Percentiles rank a stretch among this genome's conserved stretches.
Evolutionary conservation across 2,888 invertebrate species (phyloP).

Genomic region (Nephrotoma guestfalica): DNA sequence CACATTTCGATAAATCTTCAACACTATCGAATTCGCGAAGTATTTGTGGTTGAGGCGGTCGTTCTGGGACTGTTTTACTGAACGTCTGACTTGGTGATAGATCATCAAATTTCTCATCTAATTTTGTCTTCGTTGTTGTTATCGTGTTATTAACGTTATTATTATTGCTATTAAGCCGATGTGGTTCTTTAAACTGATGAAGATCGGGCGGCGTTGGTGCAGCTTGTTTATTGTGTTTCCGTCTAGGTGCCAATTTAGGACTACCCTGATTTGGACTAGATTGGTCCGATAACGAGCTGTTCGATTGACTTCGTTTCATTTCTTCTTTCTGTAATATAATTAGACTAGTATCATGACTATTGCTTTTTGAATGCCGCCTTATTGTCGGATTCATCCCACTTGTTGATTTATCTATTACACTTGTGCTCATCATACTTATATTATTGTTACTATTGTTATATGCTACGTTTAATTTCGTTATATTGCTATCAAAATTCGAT

Average conservation of each 20-base stretch:
- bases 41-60: constrained; percentile 2
- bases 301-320: constrained; percentile 42
- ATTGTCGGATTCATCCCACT: constrained; percentile 13
- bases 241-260: constrained; percentile 52
- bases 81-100: constrained; percentile 14
- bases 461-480: constrained; percentile 8
- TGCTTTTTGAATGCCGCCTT: constrained; percentile 36
- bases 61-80: constrained; percentile 2
- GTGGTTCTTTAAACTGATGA: constrained; percentile 17
- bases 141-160: constrained; percentile 26
- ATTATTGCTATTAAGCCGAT: constrained; percentile 18
- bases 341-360: constrained; percentile 44
- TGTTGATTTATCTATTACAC: constrained; percentile 10
- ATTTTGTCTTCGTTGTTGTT: constrained; percentile 23
- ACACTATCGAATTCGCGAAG: constrained; percentile 18
- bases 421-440: background rate
- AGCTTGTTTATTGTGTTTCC: constrained; percentile 60
- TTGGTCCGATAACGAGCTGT: constrained; percentile 50
- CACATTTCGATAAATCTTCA: constrained; percentile 33
- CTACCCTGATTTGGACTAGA: constrained; percentile 58
- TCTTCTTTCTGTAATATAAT: constrained; percentile 33
- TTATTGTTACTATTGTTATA: background rate
- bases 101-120: constrained; percentile 14
- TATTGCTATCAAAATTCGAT: constrained; percentile 20
- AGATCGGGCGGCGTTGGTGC: constrained; percentile 50